phyloP scores from a whole-genome alignment of 1,140 invertebrate genomes.

The Episyrphus balteatus region DNA sequence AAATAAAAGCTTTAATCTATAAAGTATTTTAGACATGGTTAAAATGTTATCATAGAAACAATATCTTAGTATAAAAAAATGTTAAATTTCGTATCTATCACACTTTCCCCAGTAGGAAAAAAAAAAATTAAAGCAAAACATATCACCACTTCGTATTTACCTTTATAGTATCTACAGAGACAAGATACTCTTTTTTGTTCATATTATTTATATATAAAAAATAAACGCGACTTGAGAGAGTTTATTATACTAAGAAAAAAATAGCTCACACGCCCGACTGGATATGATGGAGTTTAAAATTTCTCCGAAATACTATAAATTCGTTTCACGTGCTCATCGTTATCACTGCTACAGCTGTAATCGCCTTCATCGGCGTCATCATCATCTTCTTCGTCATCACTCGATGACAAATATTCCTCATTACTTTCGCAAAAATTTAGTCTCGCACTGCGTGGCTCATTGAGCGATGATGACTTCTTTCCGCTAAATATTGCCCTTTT shows the following conservation, averaged over 20 bases:
- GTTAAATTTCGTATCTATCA: too few relatives aligned
- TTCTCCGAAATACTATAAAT: conserved; percentile 37
- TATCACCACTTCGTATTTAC: too few relatives aligned
- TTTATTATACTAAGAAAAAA: neutral
- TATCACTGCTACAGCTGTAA: conserved; percentile 20
- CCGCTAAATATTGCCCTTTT: conserved; percentile 27
- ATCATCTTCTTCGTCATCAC: conserved; percentile 23
- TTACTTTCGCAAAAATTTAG: conserved; percentile 19
- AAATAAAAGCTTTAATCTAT: too few relatives aligned
- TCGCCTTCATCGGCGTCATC: conserved; percentile 23
- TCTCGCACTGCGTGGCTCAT: conserved; percentile 17
- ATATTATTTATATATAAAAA: too few relatives aligned
- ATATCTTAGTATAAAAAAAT: too few relatives aligned
- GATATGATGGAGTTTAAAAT: conserved; percentile 22
- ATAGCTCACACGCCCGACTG: neutral
- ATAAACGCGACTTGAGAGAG: neutral
- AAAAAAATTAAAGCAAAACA: too few relatives aligned
- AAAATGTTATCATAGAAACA: too few relatives aligned
- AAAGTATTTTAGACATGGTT: too few relatives aligned
- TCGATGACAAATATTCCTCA: conserved; percentile 9
- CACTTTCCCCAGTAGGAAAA: too few relatives aligned
- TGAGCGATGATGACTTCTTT: neutral
- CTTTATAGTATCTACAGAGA: too few relatives aligned
- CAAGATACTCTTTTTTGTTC: too few relatives aligned
- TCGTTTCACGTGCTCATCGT: conserved; percentile 35